Evolutionary conservation across 1,140 invertebrate species (phyloP), one percentile per base, ranked within the genome.

Genomic region (Drosophila rufa): DNA sequence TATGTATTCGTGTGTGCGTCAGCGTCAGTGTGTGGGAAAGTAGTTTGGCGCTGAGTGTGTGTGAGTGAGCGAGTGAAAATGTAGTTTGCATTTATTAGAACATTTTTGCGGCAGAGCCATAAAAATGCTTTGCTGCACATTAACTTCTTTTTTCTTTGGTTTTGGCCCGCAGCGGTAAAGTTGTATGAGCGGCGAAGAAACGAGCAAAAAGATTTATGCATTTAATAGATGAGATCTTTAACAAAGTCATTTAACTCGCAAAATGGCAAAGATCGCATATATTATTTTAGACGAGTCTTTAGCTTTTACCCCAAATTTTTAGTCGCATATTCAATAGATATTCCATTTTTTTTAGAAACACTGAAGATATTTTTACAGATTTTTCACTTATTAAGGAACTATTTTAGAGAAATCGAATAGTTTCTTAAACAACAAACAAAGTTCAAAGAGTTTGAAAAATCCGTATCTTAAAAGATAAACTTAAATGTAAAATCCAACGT

Each of bases 71-170:
- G 33, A 60, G 66, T 57, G 57, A 71, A 79, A 89, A 83, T 80
- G 84, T 87, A 89, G 76, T 87, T 87, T 87, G 83, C 83, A 86
- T 86, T 86, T 89, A 86, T 86, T 86, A 83, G 84, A 80, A 74
- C 65, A 87, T 87, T 89, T 84, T 70, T 89, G 84, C 53, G 83
- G 83, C 40, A 65, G 17, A 80, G 65, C 84, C 84, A 87, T 87
- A 87, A 84, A 87, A 87, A 89, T 87, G 80, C 84, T 87, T 87
- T 80, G 71, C 71, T 62, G 40, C 57, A 80, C 76, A 83, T 87
- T 83, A 83, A 71, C 69, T 84, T 74, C 61, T 43, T 60, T 71
- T 58, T 55, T 38, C 22, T 3, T 33, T 27, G 46, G 27, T n/a
- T 15, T 40, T 27, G 46, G 27, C 2, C 30, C 11, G 7, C 0